These are phyloP conservation scores for Pongo pygmaeus DNA, from an alignment of 2,113 vertebrate genomes.

Conservation along the genomic window DNA sequence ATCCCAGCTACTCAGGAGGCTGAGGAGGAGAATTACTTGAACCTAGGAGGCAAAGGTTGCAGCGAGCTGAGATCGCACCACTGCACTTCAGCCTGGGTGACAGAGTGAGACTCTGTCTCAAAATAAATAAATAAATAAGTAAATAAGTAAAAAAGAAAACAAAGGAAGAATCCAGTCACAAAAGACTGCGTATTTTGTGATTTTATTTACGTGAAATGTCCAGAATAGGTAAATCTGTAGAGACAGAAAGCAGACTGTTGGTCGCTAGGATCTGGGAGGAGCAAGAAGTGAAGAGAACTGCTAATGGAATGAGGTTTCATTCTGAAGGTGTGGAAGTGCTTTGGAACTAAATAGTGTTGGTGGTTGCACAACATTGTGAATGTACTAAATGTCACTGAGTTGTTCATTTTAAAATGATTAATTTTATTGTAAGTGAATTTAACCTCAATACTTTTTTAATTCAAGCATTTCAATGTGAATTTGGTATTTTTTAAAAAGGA, in stretches of 20 bases:
- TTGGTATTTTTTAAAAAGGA: not conserved
- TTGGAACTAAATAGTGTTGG: not conserved
- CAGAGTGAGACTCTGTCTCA: too few relatives aligned
- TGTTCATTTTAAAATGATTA: not conserved
- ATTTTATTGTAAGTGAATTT: not conserved
- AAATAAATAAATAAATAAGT: too few relatives aligned
- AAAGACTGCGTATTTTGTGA: not conserved
- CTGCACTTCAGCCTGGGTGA: too few relatives aligned
- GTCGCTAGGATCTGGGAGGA: not conserved
- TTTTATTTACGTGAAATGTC: not conserved
- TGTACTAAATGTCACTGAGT: not conserved
- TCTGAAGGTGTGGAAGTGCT: not conserved
- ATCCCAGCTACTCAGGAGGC: too few relatives aligned
- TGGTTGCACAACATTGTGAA: not conserved
- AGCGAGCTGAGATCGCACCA: fast-evolving
- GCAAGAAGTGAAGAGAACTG: not conserved
- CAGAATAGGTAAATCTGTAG: not conserved
- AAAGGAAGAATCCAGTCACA: not conserved
- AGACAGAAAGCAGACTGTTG: not conserved
- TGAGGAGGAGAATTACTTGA: too few relatives aligned
- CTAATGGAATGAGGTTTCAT: not conserved
- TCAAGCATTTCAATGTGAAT: not conserved
- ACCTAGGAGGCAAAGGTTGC: too few relatives aligned
- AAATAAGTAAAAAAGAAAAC: too few relatives aligned
- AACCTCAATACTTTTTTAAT: not conserved